Evolutionary conservation across 2,888 invertebrate genomes (phyloP), one percentile per base, ranked within the genome.

Genomic region (Mythimna impura): DNA sequence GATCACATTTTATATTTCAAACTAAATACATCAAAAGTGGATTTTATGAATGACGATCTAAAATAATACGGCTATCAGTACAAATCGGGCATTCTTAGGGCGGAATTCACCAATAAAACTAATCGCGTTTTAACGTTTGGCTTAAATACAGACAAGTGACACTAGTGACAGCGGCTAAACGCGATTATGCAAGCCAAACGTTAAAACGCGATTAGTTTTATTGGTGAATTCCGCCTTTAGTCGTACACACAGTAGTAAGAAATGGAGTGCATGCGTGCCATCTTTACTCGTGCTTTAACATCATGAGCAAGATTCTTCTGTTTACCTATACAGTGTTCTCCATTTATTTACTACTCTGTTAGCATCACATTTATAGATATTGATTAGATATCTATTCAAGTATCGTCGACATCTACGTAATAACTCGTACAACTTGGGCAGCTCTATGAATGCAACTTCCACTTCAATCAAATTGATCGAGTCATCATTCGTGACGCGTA

Each of bases 1-100:
- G 88, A 89, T 89, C 87, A 91, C 88, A 88, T 89, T 86, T 86
- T 83, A 86, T 82, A 85, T 71, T 84, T 83, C 73, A 91, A 52
- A 90, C 86, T 87, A 86, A 91, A 90, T 88, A 91, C 90, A 90
- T 69, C 78, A 86, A 82, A 84, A 76, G 69, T 81, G 69, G 76
- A 64, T 84, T 70, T 76, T 43, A 82, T 72, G 72, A 74, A 78
- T 70, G 75, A 77, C 34, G 22, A 77, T 76, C 34, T 43, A 76
- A 81, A 76, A 66, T 58, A 66, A 80, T 80, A 73, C 57, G 55
- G 55, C 71, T 75, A 72, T 64, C 73, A 71, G 70, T 76, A 72
- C 66, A 78, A 71, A 73, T 67, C 36, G 78, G 69, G 63, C 55
- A 60, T 73, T 67, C 36, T 50, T 20, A n/a, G n/a, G n/a, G n/a